These are phyloP conservation scores for Syritta pipiens DNA, from an alignment of 2,888 invertebrate species.

Conservation along the genomic window DNA sequence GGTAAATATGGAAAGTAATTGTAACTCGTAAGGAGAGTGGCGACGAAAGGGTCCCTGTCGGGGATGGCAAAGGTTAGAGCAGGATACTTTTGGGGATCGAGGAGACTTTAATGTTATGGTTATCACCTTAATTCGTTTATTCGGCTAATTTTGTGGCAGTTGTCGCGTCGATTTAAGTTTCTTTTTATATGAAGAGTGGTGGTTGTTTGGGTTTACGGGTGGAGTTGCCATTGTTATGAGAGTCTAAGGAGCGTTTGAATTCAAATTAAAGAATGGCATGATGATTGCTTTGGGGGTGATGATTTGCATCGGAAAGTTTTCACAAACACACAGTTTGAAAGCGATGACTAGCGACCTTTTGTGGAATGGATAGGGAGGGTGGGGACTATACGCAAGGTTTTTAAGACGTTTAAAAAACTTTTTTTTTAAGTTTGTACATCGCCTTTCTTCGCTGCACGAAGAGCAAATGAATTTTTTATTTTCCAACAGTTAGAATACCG, in stretches of 20 bases:
- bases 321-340: too few relatives aligned
- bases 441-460: too few relatives aligned
- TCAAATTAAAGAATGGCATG: constrained; percentile 1
- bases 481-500: too few relatives aligned
- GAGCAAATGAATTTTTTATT: too few relatives aligned
- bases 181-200: too few relatives aligned
- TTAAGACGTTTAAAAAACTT: too few relatives aligned
- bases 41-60: constrained; percentile 3
- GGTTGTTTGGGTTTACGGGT: too few relatives aligned
- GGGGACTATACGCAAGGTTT: too few relatives aligned
- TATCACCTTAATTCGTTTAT: constrained; percentile 70
- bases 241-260: constrained; percentile 15
- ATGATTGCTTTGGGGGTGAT: neutral
- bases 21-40: constrained; percentile 22
- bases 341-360: too few relatives aligned
- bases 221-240: too few relatives aligned
- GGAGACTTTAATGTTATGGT: constrained; percentile 67
- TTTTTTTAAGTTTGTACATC: too few relatives aligned
- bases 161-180: constrained; percentile 64
- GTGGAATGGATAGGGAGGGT: too few relatives aligned
- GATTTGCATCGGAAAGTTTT: neutral
- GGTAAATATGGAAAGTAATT: constrained; percentile 38
- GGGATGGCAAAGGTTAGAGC: constrained; percentile 48
- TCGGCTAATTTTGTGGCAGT: constrained; percentile 68
- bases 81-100: constrained; percentile 59